Percentiles rank a stretch among this genome's conserved stretches.
These are phyloP conservation scores for Microtus richardsoni DNA, from an alignment of 2,113 vertebrate genomes.

Conservation along the genomic window DNA sequence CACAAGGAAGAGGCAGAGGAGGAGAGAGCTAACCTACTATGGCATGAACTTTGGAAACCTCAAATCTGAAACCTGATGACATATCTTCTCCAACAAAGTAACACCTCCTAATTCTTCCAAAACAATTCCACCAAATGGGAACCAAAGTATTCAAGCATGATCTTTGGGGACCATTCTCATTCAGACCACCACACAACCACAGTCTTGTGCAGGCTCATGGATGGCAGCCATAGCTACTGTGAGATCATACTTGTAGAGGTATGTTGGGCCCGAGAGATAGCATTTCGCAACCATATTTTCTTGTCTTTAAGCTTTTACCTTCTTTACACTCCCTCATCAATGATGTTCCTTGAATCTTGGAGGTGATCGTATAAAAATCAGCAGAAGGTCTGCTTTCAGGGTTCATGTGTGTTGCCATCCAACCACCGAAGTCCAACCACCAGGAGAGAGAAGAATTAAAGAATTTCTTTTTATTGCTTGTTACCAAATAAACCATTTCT, in stretches of 20 bases:
- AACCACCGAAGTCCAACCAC: too few species aligned
- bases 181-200: not conserved
- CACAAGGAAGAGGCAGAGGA: not conserved
- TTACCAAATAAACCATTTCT: too few species aligned
- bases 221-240: not conserved
- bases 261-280: not conserved
- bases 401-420: too few species aligned
- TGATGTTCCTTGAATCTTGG: not conserved
- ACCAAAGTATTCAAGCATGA: not conserved
- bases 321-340: not conserved
- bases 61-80: not conserved
- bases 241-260: not conserved
- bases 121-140: not conserved
- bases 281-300: not conserved
- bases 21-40: not conserved
- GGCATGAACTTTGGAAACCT: not conserved
- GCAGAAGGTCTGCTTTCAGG: too few species aligned
- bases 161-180: not conserved
- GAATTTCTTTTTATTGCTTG: too few species aligned
- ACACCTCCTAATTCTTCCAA: not conserved
- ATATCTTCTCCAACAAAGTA: not conserved
- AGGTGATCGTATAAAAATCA: not conserved
- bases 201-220: not conserved
- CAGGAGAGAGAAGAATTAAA: too few species aligned
- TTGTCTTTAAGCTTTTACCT: not conserved